Base-by-base conservation (phyloP, 1,140 invertebrate genomes). In the Hyposmocoma kahamanoa region DNA sequence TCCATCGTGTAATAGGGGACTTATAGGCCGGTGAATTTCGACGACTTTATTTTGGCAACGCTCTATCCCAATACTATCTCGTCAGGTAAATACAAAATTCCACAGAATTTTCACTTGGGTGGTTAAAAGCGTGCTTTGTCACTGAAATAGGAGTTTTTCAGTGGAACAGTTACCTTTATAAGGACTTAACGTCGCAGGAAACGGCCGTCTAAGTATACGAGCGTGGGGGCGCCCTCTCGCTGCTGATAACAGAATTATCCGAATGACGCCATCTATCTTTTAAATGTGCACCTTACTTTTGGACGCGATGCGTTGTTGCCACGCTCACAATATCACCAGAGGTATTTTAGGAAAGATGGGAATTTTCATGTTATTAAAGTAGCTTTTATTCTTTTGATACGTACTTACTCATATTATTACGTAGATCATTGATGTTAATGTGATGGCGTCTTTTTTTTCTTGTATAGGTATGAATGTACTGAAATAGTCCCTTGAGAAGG, bases 241-340 rank as follows among this genome's bases (percentile, higher is more conserved):
- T 59, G 76, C 79, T 86, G 85, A 87, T 87, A 87, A 87, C 76
- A 79, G 81, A 86, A 86, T 87, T 86, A 86, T 84, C 81, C 82
- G 78, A 87, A 86, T 81, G 76, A 73, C 75, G 67, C 75, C 81
- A 86, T 86, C 79, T 80, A 74, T 87, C 83, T 87, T 85, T 81
- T 86, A 86, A 86, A 86, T 86, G 83, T 85, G 78, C 78, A 86
- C 82, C 82, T 84, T 86, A 82, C 72, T 81, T 84, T 84, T 65
- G 71, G 71, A 62, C 62, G 52, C 66, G 56, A 64, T 73, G 67
- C 59, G 63, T 69, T 67, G 56, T 59, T 53, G 66, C 56, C 51
- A 53, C 57, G 43, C 41, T 55, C 45, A 42, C 50, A 52, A 32
- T 57, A 53, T 41, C 49, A 51, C 39, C 43, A 30, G 26, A 28